These are phyloP conservation scores for Nasonia giraulti DNA, from an alignment of 1,140 invertebrate species.

Conservation along the genomic window DNA sequence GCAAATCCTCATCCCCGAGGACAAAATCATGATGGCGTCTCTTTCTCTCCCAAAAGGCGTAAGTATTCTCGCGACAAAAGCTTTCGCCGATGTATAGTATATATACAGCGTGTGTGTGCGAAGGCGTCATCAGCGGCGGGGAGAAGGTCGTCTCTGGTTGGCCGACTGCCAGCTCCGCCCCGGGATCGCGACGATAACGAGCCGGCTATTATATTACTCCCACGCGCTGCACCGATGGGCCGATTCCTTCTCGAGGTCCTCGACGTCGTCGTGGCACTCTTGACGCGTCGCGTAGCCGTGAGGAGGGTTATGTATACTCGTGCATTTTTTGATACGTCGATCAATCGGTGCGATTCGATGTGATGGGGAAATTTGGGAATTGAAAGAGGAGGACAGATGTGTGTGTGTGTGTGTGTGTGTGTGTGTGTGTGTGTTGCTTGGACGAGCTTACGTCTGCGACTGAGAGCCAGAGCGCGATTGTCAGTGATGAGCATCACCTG, in stretches of 20 bases:
- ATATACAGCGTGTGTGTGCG: not conserved
- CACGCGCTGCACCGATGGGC: slow-evolving; percentile 54
- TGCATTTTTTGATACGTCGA: not conserved
- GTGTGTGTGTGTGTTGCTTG: not conserved
- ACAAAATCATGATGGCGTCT: slow-evolving; percentile 3
- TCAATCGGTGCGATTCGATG: too few relatives aligned
- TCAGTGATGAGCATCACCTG: slow-evolving; percentile 11
- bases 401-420: too few relatives aligned
- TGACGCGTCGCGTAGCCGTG: too few relatives aligned
- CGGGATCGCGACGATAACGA: slow-evolving; percentile 65
- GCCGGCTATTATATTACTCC: slow-evolving; percentile 67
- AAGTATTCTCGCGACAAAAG: slow-evolving; percentile 11
- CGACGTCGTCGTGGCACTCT: not conserved
- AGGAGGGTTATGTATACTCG: not conserved
- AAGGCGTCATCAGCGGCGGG: not conserved
- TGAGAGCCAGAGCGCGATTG: not conserved
- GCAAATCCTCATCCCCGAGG: too few relatives aligned
- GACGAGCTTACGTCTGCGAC: slow-evolving; percentile 5
- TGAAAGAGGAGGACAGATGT: too few relatives aligned
- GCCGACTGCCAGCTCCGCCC: slow-evolving; percentile 66
- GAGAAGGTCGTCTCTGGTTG: slow-evolving; percentile 60
- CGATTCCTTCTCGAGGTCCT: not conserved
- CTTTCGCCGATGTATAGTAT: not conserved
- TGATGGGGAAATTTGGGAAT: too few relatives aligned
- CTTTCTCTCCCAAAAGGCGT: not conserved